These are phyloP conservation scores for Trigoniulus corallinus DNA, from an alignment of 1,140 invertebrate genomes.

Conservation along the genomic window DNA sequence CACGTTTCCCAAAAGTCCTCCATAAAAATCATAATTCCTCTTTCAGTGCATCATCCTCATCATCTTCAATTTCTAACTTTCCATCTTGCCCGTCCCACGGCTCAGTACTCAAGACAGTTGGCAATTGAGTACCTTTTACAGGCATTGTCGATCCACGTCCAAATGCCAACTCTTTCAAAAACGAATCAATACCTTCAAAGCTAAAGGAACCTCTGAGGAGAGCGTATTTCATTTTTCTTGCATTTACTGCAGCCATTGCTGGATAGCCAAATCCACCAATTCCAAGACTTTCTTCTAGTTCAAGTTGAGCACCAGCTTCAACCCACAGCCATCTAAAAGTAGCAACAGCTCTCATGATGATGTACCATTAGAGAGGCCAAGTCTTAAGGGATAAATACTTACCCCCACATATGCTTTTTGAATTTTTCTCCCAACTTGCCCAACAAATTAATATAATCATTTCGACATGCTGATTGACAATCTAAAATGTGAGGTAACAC, in stretches of 20 bases:
- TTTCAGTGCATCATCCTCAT: conserved; percentile 69
- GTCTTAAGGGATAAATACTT: conserved; percentile 27
- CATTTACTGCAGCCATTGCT: conserved; percentile 89
- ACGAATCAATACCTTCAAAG: conserved; percentile 84
- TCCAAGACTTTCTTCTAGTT: conserved; percentile 74
- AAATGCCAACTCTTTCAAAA: conserved; percentile 81
- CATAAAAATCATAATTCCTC: conserved; percentile 71
- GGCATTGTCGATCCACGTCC: conserved; percentile 84
- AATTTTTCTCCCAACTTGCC: conserved; percentile 70
- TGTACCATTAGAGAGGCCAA: neutral
- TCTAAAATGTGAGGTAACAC: conserved; percentile 93
- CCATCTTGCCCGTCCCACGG: conserved; percentile 97
- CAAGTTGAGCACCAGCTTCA: conserved; percentile 67
- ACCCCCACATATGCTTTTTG: conserved; percentile 94
- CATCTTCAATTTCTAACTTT: conserved; percentile 70
- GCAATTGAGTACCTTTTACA: conserved; percentile 67
- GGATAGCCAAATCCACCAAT: conserved; percentile 86
- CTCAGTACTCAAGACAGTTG: conserved; percentile 49
- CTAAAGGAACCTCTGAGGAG: conserved; percentile 87
- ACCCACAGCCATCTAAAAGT: conserved; percentile 74
- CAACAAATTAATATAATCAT: conserved; percentile 64
- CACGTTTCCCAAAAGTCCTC: too few species aligned
- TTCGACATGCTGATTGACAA: conserved; percentile 87
- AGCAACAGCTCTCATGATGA: neutral
- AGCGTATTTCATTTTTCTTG: conserved; percentile 94